Evolutionary conservation across 2,797 vertebrate species (phyloP), one percentile per base, ranked within the genome.

Genomic region (Gymnoscopelus braueri): DNA sequence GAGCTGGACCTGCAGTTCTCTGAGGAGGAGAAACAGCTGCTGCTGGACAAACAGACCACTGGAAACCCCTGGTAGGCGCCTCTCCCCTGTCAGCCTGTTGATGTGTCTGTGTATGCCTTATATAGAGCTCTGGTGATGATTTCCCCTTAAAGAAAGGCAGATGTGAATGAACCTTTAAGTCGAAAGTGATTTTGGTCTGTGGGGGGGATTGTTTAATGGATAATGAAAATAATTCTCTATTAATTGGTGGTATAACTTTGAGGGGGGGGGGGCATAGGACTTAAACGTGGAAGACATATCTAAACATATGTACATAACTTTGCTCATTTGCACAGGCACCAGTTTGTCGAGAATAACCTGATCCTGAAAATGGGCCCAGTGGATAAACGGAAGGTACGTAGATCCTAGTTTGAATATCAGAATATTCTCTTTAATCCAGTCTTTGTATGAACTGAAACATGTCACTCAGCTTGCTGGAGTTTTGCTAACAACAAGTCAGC

Each of bases 361-460:
- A 99, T 99, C 83, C 91, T 99, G 78, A 99, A 99, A 94, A 99
- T 99, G 98, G 98, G 98, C 75, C 98, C 98, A 68, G 98, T 99
- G 79, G 98, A 99, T 91, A 99, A 99, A 92, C 94, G 98, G 83
- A 99, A 99, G 96, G 98, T 99, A 69, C 84, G 94, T 89, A 15
- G 53, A 60, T 65, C 62, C 44, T 12, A 35, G 1, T 47, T 0
- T 5, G n/a, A 59, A 2, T 23, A 53, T 48, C 55, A 64, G 0
- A 52, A 11, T 48, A 44, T 55, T 23, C 19, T 14, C 52, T n/a
- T 44, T 44, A 39, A 59, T 59, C 29, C 7, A 39, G 29, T 29
- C 23, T 57, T 29, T 57, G 15, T 60, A 15, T n/a, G 13, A 15
- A 15, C 12, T 51, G 50, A 51, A 51, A 51, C 50, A 4, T 51